These are phyloP conservation scores for Cygnus buccinator DNA, from an alignment of 2,113 vertebrate species.

Conservation along the genomic window DNA sequence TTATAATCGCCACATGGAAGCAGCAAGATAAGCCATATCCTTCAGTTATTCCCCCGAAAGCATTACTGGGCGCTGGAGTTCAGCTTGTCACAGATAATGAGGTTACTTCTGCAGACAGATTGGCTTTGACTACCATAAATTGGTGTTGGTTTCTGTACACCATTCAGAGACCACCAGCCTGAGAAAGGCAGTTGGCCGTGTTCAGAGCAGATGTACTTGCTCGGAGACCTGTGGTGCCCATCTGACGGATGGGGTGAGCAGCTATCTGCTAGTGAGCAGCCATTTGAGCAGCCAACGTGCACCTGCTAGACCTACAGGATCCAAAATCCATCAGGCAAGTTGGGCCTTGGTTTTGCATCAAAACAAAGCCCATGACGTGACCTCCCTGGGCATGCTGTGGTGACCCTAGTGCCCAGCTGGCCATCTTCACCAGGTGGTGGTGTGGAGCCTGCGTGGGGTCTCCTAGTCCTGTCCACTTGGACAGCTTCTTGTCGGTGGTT, in stretches of 20 bases:
- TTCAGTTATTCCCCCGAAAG: background rate
- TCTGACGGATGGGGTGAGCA: background rate
- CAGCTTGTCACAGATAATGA: background rate
- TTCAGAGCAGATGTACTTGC: background rate
- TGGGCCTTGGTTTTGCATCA: background rate
- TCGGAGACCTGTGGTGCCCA: background rate
- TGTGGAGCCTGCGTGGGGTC: background rate
- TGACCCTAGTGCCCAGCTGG: background rate
- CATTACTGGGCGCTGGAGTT: background rate
- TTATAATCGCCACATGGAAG: background rate
- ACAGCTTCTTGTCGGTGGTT: background rate
- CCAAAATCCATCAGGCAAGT: background rate
- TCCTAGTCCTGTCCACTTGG: accelerated
- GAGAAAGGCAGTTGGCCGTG: background rate
- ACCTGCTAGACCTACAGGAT: background rate
- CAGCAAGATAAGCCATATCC: background rate
- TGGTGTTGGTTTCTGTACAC: background rate
- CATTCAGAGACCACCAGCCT: background rate
- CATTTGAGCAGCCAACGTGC: too few species aligned
- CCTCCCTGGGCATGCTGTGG: background rate
- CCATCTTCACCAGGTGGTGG: background rate
- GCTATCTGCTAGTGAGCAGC: background rate
- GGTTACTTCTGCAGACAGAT: background rate
- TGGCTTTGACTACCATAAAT: background rate
- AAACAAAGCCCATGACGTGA: background rate